A percentile compares a stretch with the other conserved stretches of the same genome.
Evolutionary conservation across 2,797 vertebrate species (phyloP).

Genomic region (Typhlichthys subterraneus): DNA sequence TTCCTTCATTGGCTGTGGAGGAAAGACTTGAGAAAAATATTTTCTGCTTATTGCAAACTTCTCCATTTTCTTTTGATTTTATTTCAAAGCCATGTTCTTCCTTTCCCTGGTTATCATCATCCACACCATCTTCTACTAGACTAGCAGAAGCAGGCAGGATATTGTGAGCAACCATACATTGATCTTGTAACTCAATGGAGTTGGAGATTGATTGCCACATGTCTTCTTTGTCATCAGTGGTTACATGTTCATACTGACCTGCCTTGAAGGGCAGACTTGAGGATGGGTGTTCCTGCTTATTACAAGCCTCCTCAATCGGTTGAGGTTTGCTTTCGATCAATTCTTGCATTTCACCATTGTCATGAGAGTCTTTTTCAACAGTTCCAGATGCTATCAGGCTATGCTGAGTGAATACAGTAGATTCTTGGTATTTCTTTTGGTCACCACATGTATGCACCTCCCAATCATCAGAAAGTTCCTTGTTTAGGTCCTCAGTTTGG

Average conservation of each 20-base stretch:
- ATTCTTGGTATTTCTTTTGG: conserved; percentile 1
- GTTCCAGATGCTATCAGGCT: conserved; percentile 3
- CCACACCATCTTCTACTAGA: conserved; percentile 2
- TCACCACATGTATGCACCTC: conserved; percentile 2
- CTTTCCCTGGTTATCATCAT: conserved; percentile 15
- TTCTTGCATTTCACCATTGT: neutral
- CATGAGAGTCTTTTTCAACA: conserved; percentile 4
- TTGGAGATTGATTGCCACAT: too few species aligned
- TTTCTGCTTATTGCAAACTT: conserved; percentile 6
- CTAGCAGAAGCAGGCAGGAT: neutral
- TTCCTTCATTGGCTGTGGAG: conserved; percentile 27
- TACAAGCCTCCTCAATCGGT: too few species aligned
- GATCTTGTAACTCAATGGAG: too few species aligned
- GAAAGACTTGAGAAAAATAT: conserved; percentile 8
- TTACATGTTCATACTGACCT: too few species aligned
- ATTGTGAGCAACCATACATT: neutral
- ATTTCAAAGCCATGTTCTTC: conserved; percentile 10
- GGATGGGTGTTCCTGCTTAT: too few species aligned
- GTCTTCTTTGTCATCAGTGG: too few species aligned
- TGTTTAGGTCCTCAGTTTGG: conserved; percentile 8
- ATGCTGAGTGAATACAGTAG: conserved; percentile 9
- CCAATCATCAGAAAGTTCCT: conserved; percentile 1
- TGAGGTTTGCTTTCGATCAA: too few species aligned
- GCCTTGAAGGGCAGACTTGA: too few species aligned
- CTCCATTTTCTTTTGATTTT: conserved; percentile 2